These are phyloP conservation scores for Agapornis canus DNA, from an alignment of 2,797 vertebrate genomes.

Conservation along the genomic window DNA sequence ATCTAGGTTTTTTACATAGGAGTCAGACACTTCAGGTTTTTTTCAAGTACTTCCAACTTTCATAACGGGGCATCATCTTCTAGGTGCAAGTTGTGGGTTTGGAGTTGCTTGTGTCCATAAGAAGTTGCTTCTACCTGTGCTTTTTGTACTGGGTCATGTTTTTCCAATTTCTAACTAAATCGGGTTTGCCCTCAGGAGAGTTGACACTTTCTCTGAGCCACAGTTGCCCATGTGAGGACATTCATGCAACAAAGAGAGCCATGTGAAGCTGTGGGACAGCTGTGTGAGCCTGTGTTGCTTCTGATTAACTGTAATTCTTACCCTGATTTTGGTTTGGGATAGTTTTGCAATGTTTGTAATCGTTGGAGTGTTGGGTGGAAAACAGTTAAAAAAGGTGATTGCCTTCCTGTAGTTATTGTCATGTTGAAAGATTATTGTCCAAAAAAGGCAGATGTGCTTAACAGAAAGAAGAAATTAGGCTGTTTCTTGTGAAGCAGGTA, in stretches of 20 bases:
- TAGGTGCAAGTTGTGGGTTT: not conserved
- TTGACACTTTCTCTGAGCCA: not conserved
- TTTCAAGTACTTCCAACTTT: not conserved
- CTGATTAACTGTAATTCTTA: not conserved
- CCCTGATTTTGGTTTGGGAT: not conserved
- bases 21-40: not conserved
- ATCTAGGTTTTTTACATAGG: not conserved
- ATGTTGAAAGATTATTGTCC: not conserved
- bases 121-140: not conserved
- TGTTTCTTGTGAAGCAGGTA: not conserved
- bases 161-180: not conserved
- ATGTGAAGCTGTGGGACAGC: not conserved
- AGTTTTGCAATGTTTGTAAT: not conserved
- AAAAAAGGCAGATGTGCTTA: not conserved
- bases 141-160: not conserved
- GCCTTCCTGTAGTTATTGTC: not conserved
- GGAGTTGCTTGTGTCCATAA: not conserved
- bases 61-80: not conserved
- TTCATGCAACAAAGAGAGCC: not conserved
- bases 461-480: not conserved
- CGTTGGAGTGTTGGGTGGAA: not conserved
- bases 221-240: not conserved
- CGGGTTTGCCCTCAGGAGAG: not conserved
- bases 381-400: not conserved
- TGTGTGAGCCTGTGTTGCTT: not conserved